A percentile compares a stretch with the other conserved stretches of the same genome.
Conservation (phyloP, 2,113 vertebrate genomes). For the Petrocephalus microphthalmus region DNA sequence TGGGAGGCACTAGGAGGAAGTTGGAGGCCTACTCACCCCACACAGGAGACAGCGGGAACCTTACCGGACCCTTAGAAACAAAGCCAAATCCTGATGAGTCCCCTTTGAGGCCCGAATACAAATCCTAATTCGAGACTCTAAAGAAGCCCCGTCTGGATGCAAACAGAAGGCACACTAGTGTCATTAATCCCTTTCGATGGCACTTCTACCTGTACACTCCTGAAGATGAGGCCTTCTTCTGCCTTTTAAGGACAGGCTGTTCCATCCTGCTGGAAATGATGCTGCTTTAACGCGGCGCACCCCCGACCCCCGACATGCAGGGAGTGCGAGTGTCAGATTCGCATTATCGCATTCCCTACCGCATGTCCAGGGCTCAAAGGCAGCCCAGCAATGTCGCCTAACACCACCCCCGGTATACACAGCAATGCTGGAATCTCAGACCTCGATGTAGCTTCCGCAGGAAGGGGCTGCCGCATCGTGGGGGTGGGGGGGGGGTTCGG, state of each 20-base stretch:
- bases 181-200: neutral
- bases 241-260: neutral
- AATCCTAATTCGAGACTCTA: neutral
- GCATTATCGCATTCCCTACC: constrained; percentile 13
- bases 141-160: neutral
- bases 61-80: neutral
- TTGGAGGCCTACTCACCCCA: neutral
- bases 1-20: neutral
- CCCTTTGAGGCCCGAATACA: too few species aligned
- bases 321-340: neutral
- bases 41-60: neutral
- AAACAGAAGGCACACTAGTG: neutral
- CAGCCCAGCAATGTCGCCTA: neutral
- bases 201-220: neutral
- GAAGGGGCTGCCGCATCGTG: neutral
- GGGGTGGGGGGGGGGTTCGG: too few species aligned
- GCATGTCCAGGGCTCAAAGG: neutral
- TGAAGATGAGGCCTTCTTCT: neutral
- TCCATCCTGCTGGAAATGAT: neutral
- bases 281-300: neutral
- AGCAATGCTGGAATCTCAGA: neutral
- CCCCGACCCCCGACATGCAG: neutral
- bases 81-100: neutral
- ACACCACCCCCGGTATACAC: neutral
- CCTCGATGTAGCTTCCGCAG: neutral